phyloP scores from a whole-genome alignment of 2,888 invertebrate genomes.

The Eubasilissa splendida region DNA sequence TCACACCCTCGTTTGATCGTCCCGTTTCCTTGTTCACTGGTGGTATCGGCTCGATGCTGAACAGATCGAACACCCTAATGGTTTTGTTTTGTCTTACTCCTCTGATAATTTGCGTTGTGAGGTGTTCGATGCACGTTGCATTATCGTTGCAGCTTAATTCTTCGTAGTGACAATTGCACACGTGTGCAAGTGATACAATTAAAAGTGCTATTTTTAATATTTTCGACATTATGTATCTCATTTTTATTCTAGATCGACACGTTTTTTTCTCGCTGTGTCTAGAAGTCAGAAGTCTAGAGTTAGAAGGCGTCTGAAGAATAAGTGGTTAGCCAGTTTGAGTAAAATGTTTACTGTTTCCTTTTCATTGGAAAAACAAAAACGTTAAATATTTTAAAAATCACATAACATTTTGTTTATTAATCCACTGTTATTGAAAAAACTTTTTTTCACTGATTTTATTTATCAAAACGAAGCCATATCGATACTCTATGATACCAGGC shows the following conservation, averaged over 20 bases:
- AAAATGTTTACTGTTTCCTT: neutral
- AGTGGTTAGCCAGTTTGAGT: neutral
- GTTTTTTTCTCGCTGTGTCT: too few species aligned
- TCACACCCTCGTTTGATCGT: slow-evolving; percentile 65
- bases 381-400: neutral
- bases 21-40: slow-evolving; percentile 63
- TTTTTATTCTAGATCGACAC: too few species aligned
- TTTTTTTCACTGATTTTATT: neutral
- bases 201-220: too few species aligned
- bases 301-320: too few species aligned
- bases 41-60: slow-evolving; percentile 72
- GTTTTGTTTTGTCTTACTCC: slow-evolving; percentile 72
- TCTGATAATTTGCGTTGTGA: slow-evolving; percentile 70
- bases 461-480: slow-evolving; percentile 16
- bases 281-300: too few species aligned
- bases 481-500: slow-evolving; percentile 25
- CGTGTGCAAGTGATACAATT: neutral
- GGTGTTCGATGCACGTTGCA: slow-evolving; percentile 73
- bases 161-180: neutral
- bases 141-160: slow-evolving; percentile 75
- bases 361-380: neutral
- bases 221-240: too few species aligned
- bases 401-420: slow-evolving; percentile 1
- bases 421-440: neutral
- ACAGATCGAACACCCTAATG: slow-evolving; percentile 71